Evolutionary conservation across 2,888 invertebrate genomes (phyloP).

Genomic region (Macrosiphum euphorbiae): DNA sequence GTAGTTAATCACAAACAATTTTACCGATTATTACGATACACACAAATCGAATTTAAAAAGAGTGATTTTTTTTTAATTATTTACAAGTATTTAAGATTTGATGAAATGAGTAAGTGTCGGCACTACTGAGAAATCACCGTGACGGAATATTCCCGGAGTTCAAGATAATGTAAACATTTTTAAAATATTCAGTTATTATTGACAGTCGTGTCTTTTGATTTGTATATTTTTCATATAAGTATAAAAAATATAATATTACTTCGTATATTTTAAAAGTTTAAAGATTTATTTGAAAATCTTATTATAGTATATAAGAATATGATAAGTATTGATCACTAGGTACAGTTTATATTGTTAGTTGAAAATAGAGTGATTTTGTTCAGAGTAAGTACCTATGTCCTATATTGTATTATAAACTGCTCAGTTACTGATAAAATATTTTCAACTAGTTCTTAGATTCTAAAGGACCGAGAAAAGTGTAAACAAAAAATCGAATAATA

Average conservation of each 20-base stretch:
- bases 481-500: too few species aligned
- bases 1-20: background rate
- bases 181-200: background rate
- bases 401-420: too few species aligned
- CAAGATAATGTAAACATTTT: background rate
- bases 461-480: too few species aligned
- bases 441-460: too few species aligned
- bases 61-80: background rate
- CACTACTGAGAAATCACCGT: background rate
- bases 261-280: background rate
- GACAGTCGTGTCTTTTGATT: background rate
- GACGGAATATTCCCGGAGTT: background rate
- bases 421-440: too few species aligned
- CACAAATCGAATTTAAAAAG: background rate
- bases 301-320: background rate
- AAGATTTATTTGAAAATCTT: background rate
- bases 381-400: too few species aligned
- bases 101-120: background rate
- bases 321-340: background rate
- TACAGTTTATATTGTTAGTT: background rate
- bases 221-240: background rate
- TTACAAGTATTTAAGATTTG: background rate
- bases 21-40: background rate
- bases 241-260: background rate
- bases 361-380: background rate